Conservation (phyloP, 1,140 invertebrate species). For the Drosophila erecta region DNA sequence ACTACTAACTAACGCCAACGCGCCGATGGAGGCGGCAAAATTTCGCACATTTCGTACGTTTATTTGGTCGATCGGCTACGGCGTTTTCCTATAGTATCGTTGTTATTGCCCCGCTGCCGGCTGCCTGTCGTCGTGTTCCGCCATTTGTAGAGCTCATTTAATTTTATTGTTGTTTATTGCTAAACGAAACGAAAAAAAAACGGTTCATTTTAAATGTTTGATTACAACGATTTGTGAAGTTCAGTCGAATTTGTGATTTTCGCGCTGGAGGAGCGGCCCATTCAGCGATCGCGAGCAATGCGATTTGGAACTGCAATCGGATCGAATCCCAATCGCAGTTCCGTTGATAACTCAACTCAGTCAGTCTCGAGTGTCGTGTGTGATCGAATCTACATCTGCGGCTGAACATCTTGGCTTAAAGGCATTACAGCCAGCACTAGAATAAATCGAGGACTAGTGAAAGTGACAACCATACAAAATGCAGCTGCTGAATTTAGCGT, state of each 20-base stretch:
- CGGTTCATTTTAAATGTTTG: constrained; percentile 83
- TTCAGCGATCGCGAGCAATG: constrained; percentile 50
- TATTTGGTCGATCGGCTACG: constrained; percentile 39
- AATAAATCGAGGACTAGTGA: background rate
- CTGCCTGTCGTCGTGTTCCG: constrained; percentile 61
- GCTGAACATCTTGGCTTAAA: background rate
- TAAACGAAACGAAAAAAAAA: constrained; percentile 54
- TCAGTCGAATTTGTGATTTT: constrained; percentile 83
- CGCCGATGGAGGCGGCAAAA: constrained; percentile 61
- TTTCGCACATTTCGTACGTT: constrained; percentile 66
- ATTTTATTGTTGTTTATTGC: constrained; percentile 82
- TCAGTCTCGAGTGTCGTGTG: constrained; percentile 25
- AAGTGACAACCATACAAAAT: constrained; percentile 42
- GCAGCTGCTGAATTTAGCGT: constrained; percentile 71
- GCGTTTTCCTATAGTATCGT: constrained; percentile 32
- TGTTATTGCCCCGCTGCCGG: constrained; percentile 5
- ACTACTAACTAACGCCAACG: constrained; percentile 43
- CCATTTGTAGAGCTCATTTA: constrained; percentile 80
- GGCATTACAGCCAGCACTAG: background rate
- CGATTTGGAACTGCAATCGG: constrained; percentile 65
- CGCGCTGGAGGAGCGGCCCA: constrained; percentile 65
- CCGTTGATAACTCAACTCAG: constrained; percentile 25
- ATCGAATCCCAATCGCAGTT: constrained; percentile 47
- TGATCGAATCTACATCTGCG: constrained; percentile 6
- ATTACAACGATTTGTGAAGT: constrained; percentile 83